Evolutionary conservation across 1,140 invertebrate species (phyloP).

Genomic region (Maniola jurtina): DNA sequence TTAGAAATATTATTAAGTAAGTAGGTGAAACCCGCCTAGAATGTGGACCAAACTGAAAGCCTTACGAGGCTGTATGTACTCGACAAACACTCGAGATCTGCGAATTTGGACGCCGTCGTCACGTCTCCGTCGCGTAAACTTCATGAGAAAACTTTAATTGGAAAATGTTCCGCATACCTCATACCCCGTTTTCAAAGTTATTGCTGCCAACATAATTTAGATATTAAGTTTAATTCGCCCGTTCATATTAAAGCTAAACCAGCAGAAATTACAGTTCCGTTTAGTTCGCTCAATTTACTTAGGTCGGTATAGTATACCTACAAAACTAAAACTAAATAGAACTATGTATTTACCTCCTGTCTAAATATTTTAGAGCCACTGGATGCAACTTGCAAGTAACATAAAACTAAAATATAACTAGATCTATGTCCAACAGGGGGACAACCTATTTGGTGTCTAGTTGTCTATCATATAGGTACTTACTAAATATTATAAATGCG

Average conservation of each 20-base stretch:
- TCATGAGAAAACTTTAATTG: constrained; percentile 58
- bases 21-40: too few relatives aligned
- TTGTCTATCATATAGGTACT: too few relatives aligned
- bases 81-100: constrained; percentile 31
- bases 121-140: constrained; percentile 28
- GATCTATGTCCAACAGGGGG: too few relatives aligned
- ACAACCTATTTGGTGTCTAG: too few relatives aligned
- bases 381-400: too few relatives aligned
- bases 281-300: not conserved
- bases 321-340: too few relatives aligned
- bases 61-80: not conserved
- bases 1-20: too few relatives aligned
- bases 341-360: too few relatives aligned
- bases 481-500: too few relatives aligned
- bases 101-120: constrained; percentile 10
- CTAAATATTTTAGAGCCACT: too few relatives aligned
- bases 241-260: constrained; percentile 5
- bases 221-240: constrained; percentile 11
- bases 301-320: not conserved
- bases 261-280: not conserved
- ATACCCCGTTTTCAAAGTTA: constrained; percentile 22
- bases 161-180: constrained; percentile 41
- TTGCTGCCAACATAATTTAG: constrained; percentile 22
- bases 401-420: too few relatives aligned
- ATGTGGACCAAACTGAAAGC: not conserved